phyloP scores from a whole-genome alignment of 2,113 vertebrate genomes.

The Hippocampus abdominalis region DNA sequence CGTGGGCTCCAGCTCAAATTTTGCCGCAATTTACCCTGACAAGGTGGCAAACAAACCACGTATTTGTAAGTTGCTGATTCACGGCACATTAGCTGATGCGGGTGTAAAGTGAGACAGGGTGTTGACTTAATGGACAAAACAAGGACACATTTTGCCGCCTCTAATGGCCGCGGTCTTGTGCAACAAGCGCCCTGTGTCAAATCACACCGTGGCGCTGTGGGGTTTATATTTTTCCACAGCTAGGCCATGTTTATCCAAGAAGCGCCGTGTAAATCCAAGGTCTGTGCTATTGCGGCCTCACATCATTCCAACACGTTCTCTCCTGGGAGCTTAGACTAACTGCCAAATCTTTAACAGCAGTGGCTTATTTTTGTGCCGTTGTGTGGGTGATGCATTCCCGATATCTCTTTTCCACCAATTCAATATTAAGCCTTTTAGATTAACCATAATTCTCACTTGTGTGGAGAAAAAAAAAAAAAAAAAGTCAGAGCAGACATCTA shows the following conservation, averaged over 20 bases:
- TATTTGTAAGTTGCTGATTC: slow-evolving; percentile 20
- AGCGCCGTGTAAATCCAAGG: slow-evolving; percentile 55
- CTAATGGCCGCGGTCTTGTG: slow-evolving; percentile 31
- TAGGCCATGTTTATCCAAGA: slow-evolving; percentile 69
- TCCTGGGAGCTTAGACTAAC: slow-evolving; percentile 69
- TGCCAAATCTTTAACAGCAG: slow-evolving; percentile 63
- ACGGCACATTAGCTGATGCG: slow-evolving; percentile 23
- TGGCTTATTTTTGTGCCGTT: slow-evolving; percentile 44
- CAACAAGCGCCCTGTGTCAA: slow-evolving; percentile 53
- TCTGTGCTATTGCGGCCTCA: slow-evolving; percentile 60
- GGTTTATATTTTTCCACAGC: slow-evolving; percentile 67
- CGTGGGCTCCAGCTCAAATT: slow-evolving; percentile 2
- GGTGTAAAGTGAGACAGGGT: slow-evolving; percentile 10
- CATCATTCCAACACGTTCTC: slow-evolving; percentile 62
- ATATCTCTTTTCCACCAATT: background rate
- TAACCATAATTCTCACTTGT: background rate
- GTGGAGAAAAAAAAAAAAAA: too few relatives aligned
- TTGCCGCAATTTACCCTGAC: slow-evolving; percentile 2
- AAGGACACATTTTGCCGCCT: slow-evolving; percentile 35
- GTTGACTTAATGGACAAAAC: slow-evolving; percentile 44
- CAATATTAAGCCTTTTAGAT: background rate
- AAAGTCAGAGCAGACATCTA: too few relatives aligned
- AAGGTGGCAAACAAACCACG: slow-evolving; percentile 10
- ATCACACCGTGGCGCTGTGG: slow-evolving; percentile 32
- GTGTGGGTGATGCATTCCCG: background rate